phyloP scores from a whole-genome alignment of 2,113 vertebrate genomes.

The Nipponia nippon region DNA sequence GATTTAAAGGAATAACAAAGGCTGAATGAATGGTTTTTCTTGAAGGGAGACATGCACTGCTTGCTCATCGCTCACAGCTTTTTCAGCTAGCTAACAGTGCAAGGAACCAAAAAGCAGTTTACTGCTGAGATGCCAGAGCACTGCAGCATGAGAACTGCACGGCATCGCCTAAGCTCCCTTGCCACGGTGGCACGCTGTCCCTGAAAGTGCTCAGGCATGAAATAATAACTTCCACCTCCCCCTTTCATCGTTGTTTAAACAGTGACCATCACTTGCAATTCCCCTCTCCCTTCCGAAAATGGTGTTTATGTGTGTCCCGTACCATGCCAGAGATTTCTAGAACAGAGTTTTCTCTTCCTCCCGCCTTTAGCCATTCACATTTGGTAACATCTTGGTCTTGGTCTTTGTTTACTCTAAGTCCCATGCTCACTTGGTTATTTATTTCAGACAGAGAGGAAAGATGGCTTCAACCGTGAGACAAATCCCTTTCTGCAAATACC shows the following conservation, averaged over 20 bases:
- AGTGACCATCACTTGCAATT: background rate
- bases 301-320: background rate
- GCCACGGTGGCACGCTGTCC: fast-evolving
- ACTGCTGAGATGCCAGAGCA: background rate
- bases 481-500: background rate
- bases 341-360: background rate
- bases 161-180: background rate
- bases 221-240: background rate
- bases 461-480: background rate
- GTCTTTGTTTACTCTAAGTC: background rate
- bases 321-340: background rate
- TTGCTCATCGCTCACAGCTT: constrained; percentile 19
- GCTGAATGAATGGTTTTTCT: background rate
- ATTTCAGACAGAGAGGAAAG: background rate
- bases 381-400: background rate
- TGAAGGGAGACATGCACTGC: background rate
- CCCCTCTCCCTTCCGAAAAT: background rate
- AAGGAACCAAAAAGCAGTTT: constrained; percentile 36
- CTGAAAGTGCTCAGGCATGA: background rate
- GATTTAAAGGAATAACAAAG: constrained; percentile 28
- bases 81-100: constrained; percentile 7
- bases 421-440: background rate
- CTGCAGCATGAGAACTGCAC: constrained; percentile 4
- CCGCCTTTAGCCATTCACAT: background rate
- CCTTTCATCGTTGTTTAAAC: background rate